phyloP scores from a whole-genome alignment of 2,113 vertebrate genomes.

The Gila orcuttii region DNA sequence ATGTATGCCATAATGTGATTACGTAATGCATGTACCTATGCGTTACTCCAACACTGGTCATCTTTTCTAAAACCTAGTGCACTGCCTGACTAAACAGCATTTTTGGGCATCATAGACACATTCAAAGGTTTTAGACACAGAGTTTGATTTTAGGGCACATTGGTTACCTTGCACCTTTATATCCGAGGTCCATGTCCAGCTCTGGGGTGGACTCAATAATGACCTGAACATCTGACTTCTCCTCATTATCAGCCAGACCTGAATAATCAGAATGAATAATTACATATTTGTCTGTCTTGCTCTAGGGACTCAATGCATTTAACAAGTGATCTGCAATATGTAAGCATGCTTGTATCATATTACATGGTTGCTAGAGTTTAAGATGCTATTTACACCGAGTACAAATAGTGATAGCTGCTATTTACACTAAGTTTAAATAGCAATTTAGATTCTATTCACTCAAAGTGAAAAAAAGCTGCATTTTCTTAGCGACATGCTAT shows the following conservation, averaged over 20 bases:
- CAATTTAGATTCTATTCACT: too few relatives aligned
- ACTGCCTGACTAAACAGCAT: background rate
- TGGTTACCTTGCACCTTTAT: conserved; percentile 87
- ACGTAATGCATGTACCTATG: too few relatives aligned
- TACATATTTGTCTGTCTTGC: background rate
- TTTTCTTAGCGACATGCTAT: too few relatives aligned
- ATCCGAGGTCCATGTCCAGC: conserved; percentile 94
- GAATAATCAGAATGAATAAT: conserved; percentile 11
- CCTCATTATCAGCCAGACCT: conserved; percentile 91
- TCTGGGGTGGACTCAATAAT: conserved; percentile 98
- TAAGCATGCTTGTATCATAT: too few relatives aligned
- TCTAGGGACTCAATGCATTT: background rate
- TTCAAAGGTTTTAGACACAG: background rate
- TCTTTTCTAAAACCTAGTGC: background rate
- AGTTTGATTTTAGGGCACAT: background rate
- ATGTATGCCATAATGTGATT: too few relatives aligned
- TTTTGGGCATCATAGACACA: background rate
- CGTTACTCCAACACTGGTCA: background rate
- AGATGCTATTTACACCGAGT: too few relatives aligned
- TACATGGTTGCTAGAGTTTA: too few relatives aligned
- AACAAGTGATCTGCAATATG: background rate
- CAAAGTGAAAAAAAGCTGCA: too few relatives aligned
- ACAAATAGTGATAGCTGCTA: too few relatives aligned
- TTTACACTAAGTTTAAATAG: too few relatives aligned
- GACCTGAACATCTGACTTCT: conserved; percentile 94